Percentiles rank a stretch among this genome's conserved stretches.
Conservation (phyloP, 2,888 invertebrate genomes). For the Amorpha juglandis region DNA sequence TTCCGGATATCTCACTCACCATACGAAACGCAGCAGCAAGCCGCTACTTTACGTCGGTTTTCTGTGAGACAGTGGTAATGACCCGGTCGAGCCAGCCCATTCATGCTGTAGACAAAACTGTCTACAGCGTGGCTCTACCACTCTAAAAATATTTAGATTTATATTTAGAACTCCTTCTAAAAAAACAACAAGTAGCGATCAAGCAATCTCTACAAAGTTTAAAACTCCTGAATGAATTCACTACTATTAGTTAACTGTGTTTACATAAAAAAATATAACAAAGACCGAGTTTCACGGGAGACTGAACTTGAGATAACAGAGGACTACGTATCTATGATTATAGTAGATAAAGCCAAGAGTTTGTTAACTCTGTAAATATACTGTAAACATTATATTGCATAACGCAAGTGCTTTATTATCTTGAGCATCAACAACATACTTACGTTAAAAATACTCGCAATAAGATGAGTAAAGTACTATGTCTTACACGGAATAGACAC, state of each 20-base stretch:
- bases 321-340: background rate
- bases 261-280: background rate
- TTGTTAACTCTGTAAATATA: slow-evolving; percentile 9
- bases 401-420: background rate
- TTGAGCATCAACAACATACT: background rate
- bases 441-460: background rate
- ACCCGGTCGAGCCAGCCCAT: no score
- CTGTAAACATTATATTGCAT: slow-evolving; percentile 2
- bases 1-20: no score
- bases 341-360: slow-evolving; percentile 6
- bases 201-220: no score
- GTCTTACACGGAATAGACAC: background rate
- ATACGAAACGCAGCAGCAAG: no score
- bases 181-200: no score
- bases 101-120: no score
- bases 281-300: slow-evolving; percentile 4
- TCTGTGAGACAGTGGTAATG: no score
- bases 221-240: background rate
- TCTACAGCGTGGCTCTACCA: no score
- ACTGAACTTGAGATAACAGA: slow-evolving; percentile 9
- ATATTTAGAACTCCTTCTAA: no score
- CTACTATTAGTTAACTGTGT: background rate
- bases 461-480: background rate
- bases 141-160: no score
- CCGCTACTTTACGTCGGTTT: no score